Evolutionary conservation across 2,797 vertebrate genomes (phyloP).

Genomic region (Aselliscus stoliczkanus): DNA sequence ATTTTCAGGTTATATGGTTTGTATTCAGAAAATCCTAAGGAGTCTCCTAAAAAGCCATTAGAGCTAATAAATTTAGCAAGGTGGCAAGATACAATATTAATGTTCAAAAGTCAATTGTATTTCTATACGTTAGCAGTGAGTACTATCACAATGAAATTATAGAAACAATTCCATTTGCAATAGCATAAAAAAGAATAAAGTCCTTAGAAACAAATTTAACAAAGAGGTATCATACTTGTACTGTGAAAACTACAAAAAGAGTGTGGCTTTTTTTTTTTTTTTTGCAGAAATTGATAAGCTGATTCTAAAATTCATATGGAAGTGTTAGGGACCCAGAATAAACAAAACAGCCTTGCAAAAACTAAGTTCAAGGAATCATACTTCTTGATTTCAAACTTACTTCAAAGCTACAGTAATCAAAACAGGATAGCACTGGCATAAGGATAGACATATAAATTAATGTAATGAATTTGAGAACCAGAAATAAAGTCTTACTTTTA

Average conservation of each 20-base stretch:
- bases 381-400: not conserved
- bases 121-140: not conserved
- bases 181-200: not conserved
- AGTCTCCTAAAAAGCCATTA: not conserved
- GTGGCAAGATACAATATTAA: not conserved
- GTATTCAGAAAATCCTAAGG: not conserved
- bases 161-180: too few relatives aligned
- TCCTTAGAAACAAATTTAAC: not conserved
- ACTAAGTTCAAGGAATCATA: not conserved
- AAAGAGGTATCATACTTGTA: not conserved
- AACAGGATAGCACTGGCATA: too few relatives aligned
- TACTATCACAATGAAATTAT: not conserved
- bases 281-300: not conserved
- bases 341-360: not conserved
- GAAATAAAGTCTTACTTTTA: not conserved
- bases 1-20: not conserved
- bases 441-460: not conserved
- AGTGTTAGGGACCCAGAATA: not conserved
- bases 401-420: not conserved
- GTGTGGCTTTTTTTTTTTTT: not conserved
- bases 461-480: not conserved
- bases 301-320: not conserved
- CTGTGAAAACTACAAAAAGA: not conserved
- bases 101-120: not conserved
- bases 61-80: not conserved